Conservation (phyloP, 2,113 vertebrate genomes). For the Sturnira hondurensis region DNA sequence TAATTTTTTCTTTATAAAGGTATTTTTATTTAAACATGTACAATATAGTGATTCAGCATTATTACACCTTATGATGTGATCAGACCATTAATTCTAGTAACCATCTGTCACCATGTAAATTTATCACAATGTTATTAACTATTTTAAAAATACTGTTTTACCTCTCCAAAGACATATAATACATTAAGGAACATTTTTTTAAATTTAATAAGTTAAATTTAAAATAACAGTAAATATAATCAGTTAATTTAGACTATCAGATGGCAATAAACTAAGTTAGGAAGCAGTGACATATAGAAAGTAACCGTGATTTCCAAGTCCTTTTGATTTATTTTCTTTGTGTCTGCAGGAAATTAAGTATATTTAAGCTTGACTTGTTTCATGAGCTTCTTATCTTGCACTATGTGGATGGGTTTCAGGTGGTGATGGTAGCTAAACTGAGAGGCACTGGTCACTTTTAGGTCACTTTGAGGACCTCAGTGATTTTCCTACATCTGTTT, state of each 20-base stretch:
- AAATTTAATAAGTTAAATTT: background rate
- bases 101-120: background rate
- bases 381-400: constrained; percentile 11
- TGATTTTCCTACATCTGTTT: constrained; percentile 4
- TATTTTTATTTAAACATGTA: background rate
- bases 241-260: background rate
- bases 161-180: background rate
- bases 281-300: background rate
- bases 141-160: background rate
- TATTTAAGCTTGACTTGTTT: background rate
- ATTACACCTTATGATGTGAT: background rate
- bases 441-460: constrained; percentile 29
- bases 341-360: background rate
- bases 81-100: background rate
- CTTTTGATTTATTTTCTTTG: background rate
- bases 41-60: background rate
- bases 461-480: constrained; percentile 20
- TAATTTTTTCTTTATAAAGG: background rate
- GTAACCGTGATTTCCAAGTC: background rate
- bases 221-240: background rate
- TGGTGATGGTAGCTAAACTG: background rate
- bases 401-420: background rate
- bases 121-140: background rate
- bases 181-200: background rate
- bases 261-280: background rate